Conservation (phyloP, 1,140 invertebrate species). For the Nebria ingens region DNA sequence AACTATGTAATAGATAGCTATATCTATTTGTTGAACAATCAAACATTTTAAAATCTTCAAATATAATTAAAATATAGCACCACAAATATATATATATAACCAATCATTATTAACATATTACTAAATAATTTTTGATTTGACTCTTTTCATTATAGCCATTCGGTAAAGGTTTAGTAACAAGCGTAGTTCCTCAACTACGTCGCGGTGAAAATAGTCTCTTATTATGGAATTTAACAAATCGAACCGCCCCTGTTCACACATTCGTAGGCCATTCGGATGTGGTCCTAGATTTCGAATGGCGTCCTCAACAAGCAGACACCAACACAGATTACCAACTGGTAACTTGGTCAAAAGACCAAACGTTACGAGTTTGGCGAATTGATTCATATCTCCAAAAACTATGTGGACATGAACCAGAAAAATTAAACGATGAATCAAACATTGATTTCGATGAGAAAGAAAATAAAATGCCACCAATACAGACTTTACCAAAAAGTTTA, state of each 20-base stretch:
- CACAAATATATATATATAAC: too few relatives aligned
- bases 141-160: conserved; percentile 55
- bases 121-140: not conserved
- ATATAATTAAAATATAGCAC: not conserved
- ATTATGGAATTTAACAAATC: conserved; percentile 68
- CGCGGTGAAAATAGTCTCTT: conserved; percentile 72
- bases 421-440: conserved; percentile 31
- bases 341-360: conserved; percentile 93
- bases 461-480: not conserved
- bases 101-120: not conserved
- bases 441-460: conserved; percentile 14
- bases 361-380: conserved; percentile 81
- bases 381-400: conserved; percentile 71
- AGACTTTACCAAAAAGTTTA: conserved; percentile 33
- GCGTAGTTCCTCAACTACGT: conserved; percentile 69
- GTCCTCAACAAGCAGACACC: conserved; percentile 49
- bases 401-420: conserved; percentile 46
- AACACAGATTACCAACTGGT: conserved; percentile 78
- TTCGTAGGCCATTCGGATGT: conserved; percentile 90
- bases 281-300: conserved; percentile 90
- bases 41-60: too few relatives aligned
- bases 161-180: conserved; percentile 82
- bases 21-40: too few relatives aligned
- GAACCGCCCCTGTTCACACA: conserved; percentile 63
- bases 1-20: too few relatives aligned